phyloP scores from a whole-genome alignment of 2,888 invertebrate genomes.

The Ophion costatus region DNA sequence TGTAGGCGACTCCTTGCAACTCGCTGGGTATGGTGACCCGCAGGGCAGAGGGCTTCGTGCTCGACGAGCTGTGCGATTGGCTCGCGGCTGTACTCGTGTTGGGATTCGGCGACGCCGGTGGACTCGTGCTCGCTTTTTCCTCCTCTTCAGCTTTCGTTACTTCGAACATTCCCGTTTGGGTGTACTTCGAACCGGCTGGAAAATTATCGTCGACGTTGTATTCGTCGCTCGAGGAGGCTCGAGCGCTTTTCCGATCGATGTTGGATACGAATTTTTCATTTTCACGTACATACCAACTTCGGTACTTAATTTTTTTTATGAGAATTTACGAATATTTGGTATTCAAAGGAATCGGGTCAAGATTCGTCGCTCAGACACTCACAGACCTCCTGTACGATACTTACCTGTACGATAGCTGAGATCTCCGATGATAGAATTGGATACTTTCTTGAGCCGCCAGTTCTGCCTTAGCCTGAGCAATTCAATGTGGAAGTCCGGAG shows the following conservation, averaged over 20 bases:
- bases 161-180: conserved; percentile 97
- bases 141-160: conserved; percentile 97
- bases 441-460: conserved; percentile 98
- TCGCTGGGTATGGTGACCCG: conserved; percentile 97
- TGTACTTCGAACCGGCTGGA: conserved; percentile 95
- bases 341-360: no score
- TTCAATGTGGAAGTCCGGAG: conserved; percentile 97
- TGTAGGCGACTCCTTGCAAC: conserved; percentile 97
- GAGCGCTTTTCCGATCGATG: no score
- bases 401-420: conserved; percentile 95
- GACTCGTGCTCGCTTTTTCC: conserved; percentile 84
- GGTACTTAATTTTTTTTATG: no score
- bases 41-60: conserved; percentile 89
- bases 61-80: conserved; percentile 83
- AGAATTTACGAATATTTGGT: no score
- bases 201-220: neutral
- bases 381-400: no score
- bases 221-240: neutral
- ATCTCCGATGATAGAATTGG: conserved; percentile 97
- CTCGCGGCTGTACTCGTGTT: conserved; percentile 82
- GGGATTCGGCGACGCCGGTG: conserved; percentile 85
- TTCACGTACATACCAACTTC: no score
- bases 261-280: no score
- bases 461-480: conserved; percentile 94
- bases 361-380: no score